Conservation (phyloP, 2,888 invertebrate genomes). For the Dynastes maya region DNA sequence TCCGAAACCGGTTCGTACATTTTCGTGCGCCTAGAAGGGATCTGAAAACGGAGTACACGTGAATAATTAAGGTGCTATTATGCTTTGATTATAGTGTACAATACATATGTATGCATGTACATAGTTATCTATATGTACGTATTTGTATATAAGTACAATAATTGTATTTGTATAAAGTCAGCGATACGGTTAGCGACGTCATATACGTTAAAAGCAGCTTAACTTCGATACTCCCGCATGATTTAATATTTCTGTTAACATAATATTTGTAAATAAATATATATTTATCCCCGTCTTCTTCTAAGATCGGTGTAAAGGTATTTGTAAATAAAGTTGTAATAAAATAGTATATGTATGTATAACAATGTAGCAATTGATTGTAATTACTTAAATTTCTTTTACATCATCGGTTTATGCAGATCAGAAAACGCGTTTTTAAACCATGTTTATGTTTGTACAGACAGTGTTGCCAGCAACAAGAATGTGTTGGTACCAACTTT, state of each 20-base stretch:
- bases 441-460: no score
- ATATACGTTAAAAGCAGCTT: no score
- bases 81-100: background rate
- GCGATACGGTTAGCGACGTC: background rate
- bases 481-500: no score
- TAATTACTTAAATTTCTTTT: no score
- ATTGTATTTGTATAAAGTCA: background rate
- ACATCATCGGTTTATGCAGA: no score
- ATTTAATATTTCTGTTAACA: background rate
- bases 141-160: background rate
- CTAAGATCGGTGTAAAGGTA: no score
- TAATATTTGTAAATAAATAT: background rate
- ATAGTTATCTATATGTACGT: background rate
- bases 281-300: no score
- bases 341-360: no score
- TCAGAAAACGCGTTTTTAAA: no score
- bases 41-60: constrained; percentile 57
- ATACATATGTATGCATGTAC: background rate
- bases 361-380: no score
- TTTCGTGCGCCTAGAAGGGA: constrained; percentile 59
- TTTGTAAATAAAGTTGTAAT: no score
- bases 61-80: constrained; percentile 47
- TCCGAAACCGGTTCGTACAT: constrained; percentile 68
- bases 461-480: no score
- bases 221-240: background rate